Conservation (phyloP, 1,140 invertebrate species). For the Trachelipus rathkii region DNA sequence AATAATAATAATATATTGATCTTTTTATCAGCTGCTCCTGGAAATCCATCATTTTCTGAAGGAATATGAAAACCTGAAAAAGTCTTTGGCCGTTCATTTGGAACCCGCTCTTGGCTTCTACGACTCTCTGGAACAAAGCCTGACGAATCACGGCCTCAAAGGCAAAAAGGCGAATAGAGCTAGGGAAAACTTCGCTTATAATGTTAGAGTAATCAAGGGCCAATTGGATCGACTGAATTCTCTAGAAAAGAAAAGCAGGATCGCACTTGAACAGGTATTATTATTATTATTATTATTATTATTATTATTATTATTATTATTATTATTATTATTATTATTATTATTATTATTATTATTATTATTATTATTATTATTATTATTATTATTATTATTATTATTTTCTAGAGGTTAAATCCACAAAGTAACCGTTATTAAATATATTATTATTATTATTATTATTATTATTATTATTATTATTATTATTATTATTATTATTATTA, state of each 20-base stretch:
- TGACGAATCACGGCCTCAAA: slow-evolving; percentile 53
- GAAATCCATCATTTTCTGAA: slow-evolving; percentile 34
- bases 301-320: too few species aligned
- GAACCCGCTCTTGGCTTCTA: slow-evolving; percentile 53
- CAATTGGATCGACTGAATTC: slow-evolving; percentile 56
- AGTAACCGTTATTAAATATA: too few species aligned
- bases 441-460: too few species aligned
- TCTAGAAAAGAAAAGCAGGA: slow-evolving; percentile 50
- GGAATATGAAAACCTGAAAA: slow-evolving; percentile 26
- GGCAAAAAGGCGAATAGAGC: slow-evolving; percentile 55
- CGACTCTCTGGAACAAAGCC: slow-evolving; percentile 53
- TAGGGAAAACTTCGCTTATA: slow-evolving; percentile 59
- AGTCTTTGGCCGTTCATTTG: slow-evolving; percentile 47
- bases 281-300: too few species aligned
- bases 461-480: too few species aligned
- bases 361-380: too few species aligned
- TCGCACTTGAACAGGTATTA: slow-evolving; percentile 36
- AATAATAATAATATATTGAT: neutral
- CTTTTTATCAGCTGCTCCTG: slow-evolving; percentile 7
- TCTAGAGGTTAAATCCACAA: too few species aligned
- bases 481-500: too few species aligned
- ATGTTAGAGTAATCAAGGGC: slow-evolving; percentile 57
- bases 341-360: too few species aligned
- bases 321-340: too few species aligned
- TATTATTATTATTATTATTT: too few species aligned